Evolutionary conservation across 2,888 invertebrate species (phyloP).

Genomic region (Alentia gelatinosa): DNA sequence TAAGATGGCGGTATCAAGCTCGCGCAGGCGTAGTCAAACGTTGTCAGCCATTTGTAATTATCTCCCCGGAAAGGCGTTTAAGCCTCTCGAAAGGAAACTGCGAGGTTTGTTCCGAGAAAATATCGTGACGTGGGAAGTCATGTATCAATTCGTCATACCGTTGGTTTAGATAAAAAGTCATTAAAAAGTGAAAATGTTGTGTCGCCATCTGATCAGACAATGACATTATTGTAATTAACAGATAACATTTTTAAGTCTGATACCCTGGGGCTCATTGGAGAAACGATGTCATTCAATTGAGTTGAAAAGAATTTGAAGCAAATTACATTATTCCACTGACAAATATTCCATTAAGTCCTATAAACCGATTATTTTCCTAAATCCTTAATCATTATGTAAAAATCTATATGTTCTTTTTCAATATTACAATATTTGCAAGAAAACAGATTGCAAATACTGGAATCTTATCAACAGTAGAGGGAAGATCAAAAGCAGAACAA

Average conservation of each 20-base stretch:
- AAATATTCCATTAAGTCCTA: no score
- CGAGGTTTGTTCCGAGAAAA: background rate
- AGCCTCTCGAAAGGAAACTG: background rate
- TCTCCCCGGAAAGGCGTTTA: background rate
- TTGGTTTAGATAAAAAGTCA: background rate
- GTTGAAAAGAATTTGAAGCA: no score
- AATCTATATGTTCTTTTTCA: no score
- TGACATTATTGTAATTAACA: background rate
- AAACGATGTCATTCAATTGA: background rate
- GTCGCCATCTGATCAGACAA: background rate
- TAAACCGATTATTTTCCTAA: no score
- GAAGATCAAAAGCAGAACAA: no score
- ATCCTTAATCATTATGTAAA: no score
- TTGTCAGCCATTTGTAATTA: background rate
- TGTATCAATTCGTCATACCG: background rate
- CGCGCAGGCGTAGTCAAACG: background rate
- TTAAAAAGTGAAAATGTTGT: background rate
- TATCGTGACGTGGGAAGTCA: background rate
- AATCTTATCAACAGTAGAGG: no score
- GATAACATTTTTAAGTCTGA: no score
- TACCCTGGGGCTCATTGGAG: background rate
- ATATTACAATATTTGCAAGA: no score
- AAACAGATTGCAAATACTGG: no score
- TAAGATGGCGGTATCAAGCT: background rate
- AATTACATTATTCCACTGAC: no score